Evolutionary conservation across 2,888 invertebrate genomes (phyloP).

Genomic region (Itoplectis maculator): DNA sequence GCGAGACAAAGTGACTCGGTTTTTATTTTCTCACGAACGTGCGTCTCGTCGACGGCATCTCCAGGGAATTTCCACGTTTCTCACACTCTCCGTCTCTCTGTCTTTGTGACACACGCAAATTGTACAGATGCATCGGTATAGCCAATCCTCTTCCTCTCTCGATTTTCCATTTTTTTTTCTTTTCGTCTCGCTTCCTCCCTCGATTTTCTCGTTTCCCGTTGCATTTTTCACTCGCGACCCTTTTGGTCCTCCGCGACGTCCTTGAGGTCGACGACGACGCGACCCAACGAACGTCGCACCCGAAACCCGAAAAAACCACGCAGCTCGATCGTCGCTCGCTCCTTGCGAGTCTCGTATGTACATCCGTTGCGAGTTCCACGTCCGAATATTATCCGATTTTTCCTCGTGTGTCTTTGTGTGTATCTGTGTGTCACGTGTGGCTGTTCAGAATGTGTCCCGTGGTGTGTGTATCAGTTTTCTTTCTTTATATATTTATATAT

Average conservation of each 20-base stretch:
- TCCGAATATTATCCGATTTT: slow-evolving; percentile 37
- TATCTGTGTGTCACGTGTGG: slow-evolving; percentile 23
- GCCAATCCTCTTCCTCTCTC: too few species aligned
- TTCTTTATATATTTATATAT: background rate
- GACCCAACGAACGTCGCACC: too few species aligned
- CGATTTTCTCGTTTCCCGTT: background rate
- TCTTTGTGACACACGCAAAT: background rate
- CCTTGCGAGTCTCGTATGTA: slow-evolving; percentile 17
- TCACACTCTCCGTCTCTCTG: too few species aligned
- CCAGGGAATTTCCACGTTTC: slow-evolving; percentile 4
- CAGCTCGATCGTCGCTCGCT: slow-evolving; percentile 1
- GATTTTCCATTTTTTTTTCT: too few species aligned
- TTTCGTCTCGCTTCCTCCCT: too few species aligned
- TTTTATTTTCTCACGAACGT: background rate
- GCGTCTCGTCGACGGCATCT: background rate
- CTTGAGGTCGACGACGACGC: slow-evolving; percentile 17
- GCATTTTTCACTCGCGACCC: background rate
- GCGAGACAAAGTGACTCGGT: too few species aligned
- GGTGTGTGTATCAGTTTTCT: too few species aligned
- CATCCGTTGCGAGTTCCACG: slow-evolving; percentile 30
- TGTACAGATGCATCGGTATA: slow-evolving; percentile 1
- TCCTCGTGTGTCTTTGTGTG: slow-evolving; percentile 21
- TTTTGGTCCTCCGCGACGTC: background rate
- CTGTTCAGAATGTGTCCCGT: too few species aligned
- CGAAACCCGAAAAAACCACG: background rate